Conservation (phyloP, 2,888 invertebrate species). For the Acleris laterana region DNA sequence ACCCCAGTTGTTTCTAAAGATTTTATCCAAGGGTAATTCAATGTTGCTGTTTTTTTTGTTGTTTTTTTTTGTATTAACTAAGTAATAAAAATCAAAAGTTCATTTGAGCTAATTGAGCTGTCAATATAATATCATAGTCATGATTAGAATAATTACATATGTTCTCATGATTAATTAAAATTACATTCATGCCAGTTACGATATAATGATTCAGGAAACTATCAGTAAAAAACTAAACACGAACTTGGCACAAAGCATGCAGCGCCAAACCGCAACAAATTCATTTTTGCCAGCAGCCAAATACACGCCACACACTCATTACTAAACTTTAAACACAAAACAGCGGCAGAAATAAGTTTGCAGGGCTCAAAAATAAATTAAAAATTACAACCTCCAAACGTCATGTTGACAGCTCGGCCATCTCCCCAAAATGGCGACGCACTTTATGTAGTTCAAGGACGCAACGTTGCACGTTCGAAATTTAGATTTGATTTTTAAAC, state of each 20-base stretch:
- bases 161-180: background rate
- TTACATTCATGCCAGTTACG: slow-evolving; percentile 6
- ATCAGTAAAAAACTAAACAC: slow-evolving; percentile 1
- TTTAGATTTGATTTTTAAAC: slow-evolving; percentile 50
- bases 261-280: background rate
- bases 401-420: slow-evolving; percentile 63
- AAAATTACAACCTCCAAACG: slow-evolving; percentile 59
- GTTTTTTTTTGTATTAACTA: too few species aligned
- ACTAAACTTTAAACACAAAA: background rate
- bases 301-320: background rate
- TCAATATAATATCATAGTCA: background rate
- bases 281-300: background rate
- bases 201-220: background rate
- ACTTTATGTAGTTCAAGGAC: slow-evolving; percentile 65
- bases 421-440: slow-evolving; percentile 66
- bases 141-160: too few species aligned
- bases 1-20: too few species aligned
- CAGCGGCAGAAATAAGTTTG: slow-evolving; percentile 5
- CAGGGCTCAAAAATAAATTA: background rate
- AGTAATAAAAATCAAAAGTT: too few species aligned
- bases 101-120: too few species aligned
- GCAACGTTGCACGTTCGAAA: slow-evolving; percentile 45
- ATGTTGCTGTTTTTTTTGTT: too few species aligned
- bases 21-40: too few species aligned
- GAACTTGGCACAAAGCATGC: slow-evolving; percentile 13